phyloP scores from a whole-genome alignment of 2,113 vertebrate species.

The Alaudala cheleensis region DNA sequence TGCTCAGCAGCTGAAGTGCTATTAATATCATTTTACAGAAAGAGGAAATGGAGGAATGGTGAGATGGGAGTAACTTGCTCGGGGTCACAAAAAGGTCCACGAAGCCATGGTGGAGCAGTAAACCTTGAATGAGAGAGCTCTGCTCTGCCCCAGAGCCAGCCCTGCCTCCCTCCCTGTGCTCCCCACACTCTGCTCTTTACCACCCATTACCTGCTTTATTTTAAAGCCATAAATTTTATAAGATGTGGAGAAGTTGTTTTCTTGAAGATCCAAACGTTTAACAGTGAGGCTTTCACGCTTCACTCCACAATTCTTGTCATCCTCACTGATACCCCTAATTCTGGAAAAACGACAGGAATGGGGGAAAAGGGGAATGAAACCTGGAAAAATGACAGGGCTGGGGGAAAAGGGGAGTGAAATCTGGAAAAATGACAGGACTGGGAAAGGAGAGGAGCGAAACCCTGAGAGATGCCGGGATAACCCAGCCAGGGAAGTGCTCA shows the following conservation, averaged over 20 bases:
- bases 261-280: neutral
- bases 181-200: neutral
- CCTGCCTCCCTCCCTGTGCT: neutral
- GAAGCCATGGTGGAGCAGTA: neutral
- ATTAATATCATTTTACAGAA: constrained; percentile 72
- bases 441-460: no score
- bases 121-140: constrained; percentile 6
- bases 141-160: neutral
- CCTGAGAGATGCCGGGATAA: no score
- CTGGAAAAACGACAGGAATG: no score
- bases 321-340: neutral
- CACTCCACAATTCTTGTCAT: neutral
- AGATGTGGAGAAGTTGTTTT: neutral
- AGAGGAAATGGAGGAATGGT: constrained; percentile 63
- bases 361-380: no score
- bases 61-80: constrained; percentile 63
- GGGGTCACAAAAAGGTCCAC: constrained; percentile 47
- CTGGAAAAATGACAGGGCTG: no score
- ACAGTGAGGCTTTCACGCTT: neutral
- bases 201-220: neutral
- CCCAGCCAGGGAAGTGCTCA: no score
- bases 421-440: neutral
- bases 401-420: neutral
- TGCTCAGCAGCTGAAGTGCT: constrained; percentile 61
- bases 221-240: neutral